Conservation (phyloP, 2,888 invertebrate species). For the Acanthosepion lycidas region DNA sequence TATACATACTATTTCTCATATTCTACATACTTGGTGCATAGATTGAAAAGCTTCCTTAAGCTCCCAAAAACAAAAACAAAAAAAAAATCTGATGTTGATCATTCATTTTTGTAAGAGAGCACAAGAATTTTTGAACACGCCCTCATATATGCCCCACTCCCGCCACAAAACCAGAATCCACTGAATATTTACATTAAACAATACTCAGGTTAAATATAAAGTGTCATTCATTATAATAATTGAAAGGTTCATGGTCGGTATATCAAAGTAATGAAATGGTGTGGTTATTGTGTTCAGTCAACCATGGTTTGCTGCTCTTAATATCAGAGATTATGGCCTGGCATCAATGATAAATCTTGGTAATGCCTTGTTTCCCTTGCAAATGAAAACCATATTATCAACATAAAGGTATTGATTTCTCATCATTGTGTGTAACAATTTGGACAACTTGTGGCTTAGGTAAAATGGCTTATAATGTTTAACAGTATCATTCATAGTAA, state of each 20-base stretch:
- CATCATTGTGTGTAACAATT: background rate
- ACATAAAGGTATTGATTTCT: background rate
- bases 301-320: background rate
- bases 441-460: background rate
- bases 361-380: background rate
- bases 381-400: background rate
- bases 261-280: background rate
- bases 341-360: background rate
- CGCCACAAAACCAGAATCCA: background rate
- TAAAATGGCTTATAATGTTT: background rate
- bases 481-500: background rate
- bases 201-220: background rate
- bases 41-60: no score
- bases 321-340: background rate
- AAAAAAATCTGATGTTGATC: no score
- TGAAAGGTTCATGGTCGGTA: background rate
- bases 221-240: background rate
- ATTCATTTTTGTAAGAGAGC: no score
- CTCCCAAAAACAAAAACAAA: no score
- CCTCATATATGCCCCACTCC: no score
- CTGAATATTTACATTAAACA: background rate
- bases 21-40: no score
- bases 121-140: no score
- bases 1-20: no score
- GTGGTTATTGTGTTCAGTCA: background rate